Conservation (phyloP, 2,888 invertebrate species). For the Heliconius aoede region DNA sequence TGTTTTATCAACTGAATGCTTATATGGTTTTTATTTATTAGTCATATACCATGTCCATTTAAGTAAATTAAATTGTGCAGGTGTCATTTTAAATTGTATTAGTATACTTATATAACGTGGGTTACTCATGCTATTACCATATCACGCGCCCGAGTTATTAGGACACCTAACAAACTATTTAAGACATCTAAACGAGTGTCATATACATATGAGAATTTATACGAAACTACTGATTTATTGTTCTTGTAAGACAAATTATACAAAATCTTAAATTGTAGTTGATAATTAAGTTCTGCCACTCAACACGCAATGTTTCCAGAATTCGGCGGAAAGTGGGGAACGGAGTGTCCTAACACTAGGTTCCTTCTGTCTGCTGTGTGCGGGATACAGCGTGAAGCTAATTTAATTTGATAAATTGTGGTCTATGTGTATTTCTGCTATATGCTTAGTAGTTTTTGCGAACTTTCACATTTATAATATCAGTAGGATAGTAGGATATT, state of each 20-base stretch:
- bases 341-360: too few relatives aligned
- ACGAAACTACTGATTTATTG: neutral
- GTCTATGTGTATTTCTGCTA: too few relatives aligned
- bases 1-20: neutral
- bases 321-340: too few relatives aligned
- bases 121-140: conserved; percentile 15
- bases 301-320: too few relatives aligned
- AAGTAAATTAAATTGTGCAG: conserved; percentile 14
- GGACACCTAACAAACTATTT: conserved; percentile 1
- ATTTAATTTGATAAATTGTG: too few relatives aligned
- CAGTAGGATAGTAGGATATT: neutral
- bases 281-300: too few relatives aligned
- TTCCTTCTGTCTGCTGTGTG: too few relatives aligned
- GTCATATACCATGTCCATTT: neutral
- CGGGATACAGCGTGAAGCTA: too few relatives aligned
- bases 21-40: neutral
- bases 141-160: neutral
- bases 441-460: too few relatives aligned
- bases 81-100: neutral
- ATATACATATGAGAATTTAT: conserved; percentile 8
- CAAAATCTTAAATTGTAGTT: too few relatives aligned
- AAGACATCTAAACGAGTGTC: neutral
- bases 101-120: conserved; percentile 1
- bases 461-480: too few relatives aligned
- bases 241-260: too few relatives aligned